Percentiles rank a stretch among this genome's conserved stretches.
Conservation (phyloP, 1,140 invertebrate species). For the Fopius arisanus region DNA sequence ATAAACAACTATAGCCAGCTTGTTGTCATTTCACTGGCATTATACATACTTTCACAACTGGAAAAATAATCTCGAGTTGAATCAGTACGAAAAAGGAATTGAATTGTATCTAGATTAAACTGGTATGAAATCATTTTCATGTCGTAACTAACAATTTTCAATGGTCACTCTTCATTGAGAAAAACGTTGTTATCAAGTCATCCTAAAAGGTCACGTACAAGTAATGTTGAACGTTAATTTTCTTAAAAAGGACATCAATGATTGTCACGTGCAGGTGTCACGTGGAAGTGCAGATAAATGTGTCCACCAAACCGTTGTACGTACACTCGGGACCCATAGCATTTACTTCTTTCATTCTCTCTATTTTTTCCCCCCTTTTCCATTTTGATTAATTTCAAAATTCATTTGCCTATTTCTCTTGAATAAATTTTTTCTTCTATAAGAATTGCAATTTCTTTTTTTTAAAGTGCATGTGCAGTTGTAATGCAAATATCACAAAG, state of each 20-base stretch:
- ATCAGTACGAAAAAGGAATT: not conserved
- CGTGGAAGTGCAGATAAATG: not conserved
- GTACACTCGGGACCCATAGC: not conserved
- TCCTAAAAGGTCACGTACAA: conserved; percentile 20
- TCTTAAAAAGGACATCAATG: too few species aligned
- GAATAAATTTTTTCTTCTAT: not conserved
- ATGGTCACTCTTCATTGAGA: conserved; percentile 25
- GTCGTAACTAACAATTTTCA: conserved; percentile 21
- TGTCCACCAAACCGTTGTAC: not conserved
- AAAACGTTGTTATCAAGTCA: conserved; percentile 16
- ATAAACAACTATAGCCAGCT: not conserved
- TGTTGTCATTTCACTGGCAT: not conserved
- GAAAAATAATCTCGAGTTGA: not conserved
- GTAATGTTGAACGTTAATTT: not conserved
- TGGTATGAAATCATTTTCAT: conserved; percentile 10
- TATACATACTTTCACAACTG: conserved; percentile 19
- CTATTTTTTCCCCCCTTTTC: too few species aligned
- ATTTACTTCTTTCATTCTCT: not conserved
- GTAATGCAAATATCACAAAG: conserved; percentile 31
- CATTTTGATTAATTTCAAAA: too few species aligned
- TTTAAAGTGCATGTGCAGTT: not conserved
- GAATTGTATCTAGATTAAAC: conserved; percentile 24
- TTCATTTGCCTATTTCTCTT: too few species aligned
- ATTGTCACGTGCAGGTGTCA: too few species aligned
- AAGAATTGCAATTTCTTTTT: not conserved